These are phyloP conservation scores for Panthera uncia DNA, from an alignment of 2,113 vertebrate species.

Conservation along the genomic window DNA sequence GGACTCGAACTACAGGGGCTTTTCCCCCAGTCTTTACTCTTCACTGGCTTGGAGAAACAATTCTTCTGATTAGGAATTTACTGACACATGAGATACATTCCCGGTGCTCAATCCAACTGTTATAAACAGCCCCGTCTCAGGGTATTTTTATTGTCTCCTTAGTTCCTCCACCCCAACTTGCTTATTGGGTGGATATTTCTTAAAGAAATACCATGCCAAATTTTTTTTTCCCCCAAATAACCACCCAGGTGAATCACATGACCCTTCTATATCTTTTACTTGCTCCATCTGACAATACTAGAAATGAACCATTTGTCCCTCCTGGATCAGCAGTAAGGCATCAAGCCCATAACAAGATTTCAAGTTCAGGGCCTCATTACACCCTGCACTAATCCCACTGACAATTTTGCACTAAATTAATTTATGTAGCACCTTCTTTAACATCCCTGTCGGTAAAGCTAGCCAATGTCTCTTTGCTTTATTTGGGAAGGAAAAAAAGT, in stretches of 20 bases:
- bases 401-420: background rate
- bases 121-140: background rate
- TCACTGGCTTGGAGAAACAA: background rate
- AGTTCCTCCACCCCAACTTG: background rate
- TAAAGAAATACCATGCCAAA: background rate
- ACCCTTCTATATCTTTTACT: background rate
- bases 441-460: background rate
- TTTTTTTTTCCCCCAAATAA: background rate
- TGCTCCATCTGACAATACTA: background rate
- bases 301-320: background rate
- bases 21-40: background rate
- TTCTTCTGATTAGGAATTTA: background rate
- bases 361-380: background rate
- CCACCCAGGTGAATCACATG: background rate
- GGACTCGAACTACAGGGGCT: background rate
- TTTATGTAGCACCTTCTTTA: background rate
- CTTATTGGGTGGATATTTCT: background rate
- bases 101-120: background rate
- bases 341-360: background rate
- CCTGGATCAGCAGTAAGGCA: background rate
- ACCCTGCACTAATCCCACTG: background rate
- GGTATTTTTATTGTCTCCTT: background rate
- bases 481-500: background rate
- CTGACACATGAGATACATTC: background rate
- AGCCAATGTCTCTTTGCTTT: background rate